Base-by-base conservation (phyloP, 2,888 invertebrate species). In the Zootermopsis nevadensis region DNA sequence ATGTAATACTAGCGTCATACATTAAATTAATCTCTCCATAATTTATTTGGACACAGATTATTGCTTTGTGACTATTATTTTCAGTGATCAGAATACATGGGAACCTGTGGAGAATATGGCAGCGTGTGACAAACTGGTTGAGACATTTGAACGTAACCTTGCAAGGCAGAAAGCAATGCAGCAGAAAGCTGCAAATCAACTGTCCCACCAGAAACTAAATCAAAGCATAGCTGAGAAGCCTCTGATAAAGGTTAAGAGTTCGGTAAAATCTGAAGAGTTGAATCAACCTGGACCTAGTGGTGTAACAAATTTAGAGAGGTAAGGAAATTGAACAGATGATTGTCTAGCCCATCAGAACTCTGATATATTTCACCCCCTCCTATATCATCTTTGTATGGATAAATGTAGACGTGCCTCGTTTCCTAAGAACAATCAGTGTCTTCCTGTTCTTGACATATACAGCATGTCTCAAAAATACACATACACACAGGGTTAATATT, bases 51-150 rank as follows among this genome's bases (percentile, higher is more conserved):
- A 48, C 3, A 48, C 19, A 48, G 19, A 19, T 48, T 1, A 48
- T 48, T 48, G 48, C 48, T 48, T 48, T 48, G 19, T 48, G n/a
- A 76, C 38, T 3, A 83, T 80, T 82, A 86, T 83, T 85, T 87
- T 42, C 85, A 94, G 94, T 87, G 94, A 95, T 84, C 93, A 95
- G 86, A 96, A 96, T 88, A 96, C 96, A 8, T 97, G 96, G 96
- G 96, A 97, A 88, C 95, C 96, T 0, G 92, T 94, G 38, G 93
- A 94, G 82, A 94, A 95, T 88, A 92, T 96, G 88, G 93, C 94
- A 84, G 93, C 94, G 1, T 96, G 96, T 87, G 94, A 95, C 87
- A 93, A 93, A 87, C 90, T 96, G 83, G 89, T 96, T 81, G 95
- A 96, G 85, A 95, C 95, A 76, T 97, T 96, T 87, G 96, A 97